Evolutionary conservation across 2,113 vertebrate species (phyloP).

Genomic region (Antigone vipio): DNA sequence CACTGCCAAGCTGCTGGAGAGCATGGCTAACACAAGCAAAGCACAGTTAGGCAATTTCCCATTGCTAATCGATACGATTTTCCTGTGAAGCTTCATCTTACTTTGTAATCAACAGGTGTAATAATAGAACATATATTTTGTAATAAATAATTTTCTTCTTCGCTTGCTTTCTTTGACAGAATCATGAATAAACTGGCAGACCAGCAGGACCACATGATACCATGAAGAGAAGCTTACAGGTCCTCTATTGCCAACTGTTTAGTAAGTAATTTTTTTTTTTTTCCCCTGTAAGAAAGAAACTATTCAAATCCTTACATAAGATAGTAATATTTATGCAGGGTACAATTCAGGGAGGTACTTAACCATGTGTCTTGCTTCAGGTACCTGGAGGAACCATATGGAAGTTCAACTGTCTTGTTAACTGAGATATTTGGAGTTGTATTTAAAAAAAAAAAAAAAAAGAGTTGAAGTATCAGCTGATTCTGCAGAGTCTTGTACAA

Average conservation of each 20-base stretch:
- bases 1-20: background rate
- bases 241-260: conserved; percentile 96
- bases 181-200: conserved; percentile 98
- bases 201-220: conserved; percentile 96
- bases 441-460: background rate
- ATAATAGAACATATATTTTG: background rate
- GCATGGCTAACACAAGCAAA: background rate
- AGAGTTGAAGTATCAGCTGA: background rate
- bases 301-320: background rate
- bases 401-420: background rate
- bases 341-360: background rate
- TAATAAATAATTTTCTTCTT: background rate
- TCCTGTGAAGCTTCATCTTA: background rate
- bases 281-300: background rate
- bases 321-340: background rate
- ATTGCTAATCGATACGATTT: background rate
- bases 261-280: conserved; percentile 80
- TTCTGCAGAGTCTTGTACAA: background rate
- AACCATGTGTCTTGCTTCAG: background rate
- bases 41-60: background rate
- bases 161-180: conserved; percentile 77
- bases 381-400: background rate
- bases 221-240: conserved; percentile 99
- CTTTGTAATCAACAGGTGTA: background rate
- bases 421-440: background rate